Evolutionary conservation across 2,888 invertebrate species (phyloP), one percentile per base, ranked within the genome.

Genomic region (Rotaria socialis): DNA sequence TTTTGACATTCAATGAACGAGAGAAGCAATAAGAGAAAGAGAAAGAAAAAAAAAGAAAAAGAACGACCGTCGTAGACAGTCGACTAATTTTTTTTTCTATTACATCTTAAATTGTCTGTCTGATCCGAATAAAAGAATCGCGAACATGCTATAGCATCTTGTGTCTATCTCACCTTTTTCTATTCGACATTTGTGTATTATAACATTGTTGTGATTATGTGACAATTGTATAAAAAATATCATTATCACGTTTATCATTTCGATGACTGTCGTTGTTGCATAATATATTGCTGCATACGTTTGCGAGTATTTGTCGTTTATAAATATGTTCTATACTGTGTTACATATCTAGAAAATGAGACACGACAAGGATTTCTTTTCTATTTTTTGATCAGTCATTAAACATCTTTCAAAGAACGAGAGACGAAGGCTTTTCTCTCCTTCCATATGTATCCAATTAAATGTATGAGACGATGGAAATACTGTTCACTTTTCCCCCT

Each of bases 61-160:
- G 67, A 67, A 67, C 35, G 67, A 67, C 11, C 35, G 35, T 67
- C 35, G 35, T 35, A 67, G 67, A 67, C 67, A 67, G 67, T 67
- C 35, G 6, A 67, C 67, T 67, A 67, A 67, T 67, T 67, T 67
- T 35, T 52, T 67, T 67, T 67, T 67, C 67, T 67, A 67, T 67
- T 67, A 67, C 67, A 67, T 67, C 35, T 35, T 67, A 14, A 35
- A 35, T 67, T 67, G 67, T 35, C 67, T 67, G 67, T 67, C 67
- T 67, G 67, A 67, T 67, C 67, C 35, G 27, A 67, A 27, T 41
- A 67, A 41, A 67, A 67, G 67, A 67, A 27, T 19, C 35, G 16
- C 24, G 35, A 67, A 35, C 67, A 67, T 35, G 67, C 35, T 67
- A 35, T 67, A 67, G 14, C 67, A 67, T 67, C 67, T 67, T 67